Evolutionary conservation across 1,140 invertebrate genomes (phyloP).

Genomic region (Papilio polytes): DNA sequence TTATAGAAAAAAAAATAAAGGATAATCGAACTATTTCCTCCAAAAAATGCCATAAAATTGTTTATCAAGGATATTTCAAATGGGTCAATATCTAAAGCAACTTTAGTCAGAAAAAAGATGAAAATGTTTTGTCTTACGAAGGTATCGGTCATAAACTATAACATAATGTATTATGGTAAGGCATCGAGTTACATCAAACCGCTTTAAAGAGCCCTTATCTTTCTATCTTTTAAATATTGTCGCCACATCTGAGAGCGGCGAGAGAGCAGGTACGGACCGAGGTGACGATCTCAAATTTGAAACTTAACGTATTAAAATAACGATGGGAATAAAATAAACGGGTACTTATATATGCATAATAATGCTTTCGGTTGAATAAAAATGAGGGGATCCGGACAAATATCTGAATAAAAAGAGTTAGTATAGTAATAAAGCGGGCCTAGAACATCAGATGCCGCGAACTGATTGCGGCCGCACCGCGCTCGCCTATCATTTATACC

Average conservation of each 20-base stretch:
- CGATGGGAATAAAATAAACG: constrained; percentile 77
- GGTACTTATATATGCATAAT: constrained; percentile 80
- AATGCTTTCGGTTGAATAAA: constrained; percentile 78
- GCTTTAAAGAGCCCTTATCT: constrained; percentile 75
- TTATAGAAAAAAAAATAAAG: not conserved
- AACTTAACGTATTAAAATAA: constrained; percentile 75
- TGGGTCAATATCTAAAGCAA: constrained; percentile 12
- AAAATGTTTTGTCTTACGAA: constrained; percentile 40
- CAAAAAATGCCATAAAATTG: not conserved
- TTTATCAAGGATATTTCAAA: constrained; percentile 3
- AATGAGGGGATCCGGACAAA: constrained; percentile 76
- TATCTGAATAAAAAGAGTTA: constrained; percentile 78
- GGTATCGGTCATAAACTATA: constrained; percentile 67
- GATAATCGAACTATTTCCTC: not conserved
- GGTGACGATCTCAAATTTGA: constrained; percentile 70
- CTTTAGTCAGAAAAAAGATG: constrained; percentile 23
- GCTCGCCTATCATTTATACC: constrained; percentile 75
- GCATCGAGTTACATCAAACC: constrained; percentile 77
- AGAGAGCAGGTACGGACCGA: constrained; percentile 59
- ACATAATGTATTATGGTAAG: constrained; percentile 62
- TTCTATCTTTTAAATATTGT: constrained; percentile 74
- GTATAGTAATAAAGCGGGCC: constrained; percentile 61
- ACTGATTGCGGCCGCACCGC: constrained; percentile 62
- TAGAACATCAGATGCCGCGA: constrained; percentile 72
- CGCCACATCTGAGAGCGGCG: constrained; percentile 66